Conservation (phyloP, 2,888 invertebrate genomes). For the Aphodius granarius region DNA sequence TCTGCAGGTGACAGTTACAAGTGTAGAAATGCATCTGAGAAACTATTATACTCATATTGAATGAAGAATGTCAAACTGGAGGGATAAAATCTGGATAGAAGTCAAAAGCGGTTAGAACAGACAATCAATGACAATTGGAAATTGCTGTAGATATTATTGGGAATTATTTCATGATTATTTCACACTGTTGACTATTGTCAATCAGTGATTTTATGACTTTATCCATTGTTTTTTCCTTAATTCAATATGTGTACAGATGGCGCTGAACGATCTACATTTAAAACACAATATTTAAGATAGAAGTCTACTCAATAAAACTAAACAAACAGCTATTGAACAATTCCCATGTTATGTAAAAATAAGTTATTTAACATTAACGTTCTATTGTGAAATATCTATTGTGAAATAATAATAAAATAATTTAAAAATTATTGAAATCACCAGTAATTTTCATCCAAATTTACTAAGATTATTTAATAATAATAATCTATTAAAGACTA, state of each 20-base stretch:
- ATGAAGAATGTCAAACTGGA: neutral
- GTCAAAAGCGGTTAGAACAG: neutral
- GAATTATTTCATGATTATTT: neutral
- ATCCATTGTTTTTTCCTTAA: neutral
- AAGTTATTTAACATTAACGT: too few relatives aligned
- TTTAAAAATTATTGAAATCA: too few relatives aligned
- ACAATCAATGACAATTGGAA: neutral
- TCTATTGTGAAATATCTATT: too few relatives aligned
- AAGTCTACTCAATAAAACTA: too few relatives aligned
- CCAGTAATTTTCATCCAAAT: too few relatives aligned
- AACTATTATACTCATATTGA: conserved; percentile 1
- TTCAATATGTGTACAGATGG: neutral
- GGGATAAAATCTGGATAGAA: neutral
- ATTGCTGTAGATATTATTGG: neutral
- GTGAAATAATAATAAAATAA: too few relatives aligned
- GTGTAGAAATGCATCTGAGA: conserved; percentile 13
- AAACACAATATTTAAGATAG: too few relatives aligned
- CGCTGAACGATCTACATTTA: neutral
- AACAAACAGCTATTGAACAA: too few relatives aligned
- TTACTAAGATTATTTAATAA: too few relatives aligned
- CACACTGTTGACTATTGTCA: neutral
- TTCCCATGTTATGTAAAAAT: too few relatives aligned
- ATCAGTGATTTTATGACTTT: neutral
- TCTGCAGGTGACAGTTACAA: neutral
- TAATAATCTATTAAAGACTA: too few relatives aligned